Evolutionary conservation across 2,113 vertebrate species (phyloP), one percentile per base, ranked within the genome.

Genomic region (Craseonycteris thonglongyai): DNA sequence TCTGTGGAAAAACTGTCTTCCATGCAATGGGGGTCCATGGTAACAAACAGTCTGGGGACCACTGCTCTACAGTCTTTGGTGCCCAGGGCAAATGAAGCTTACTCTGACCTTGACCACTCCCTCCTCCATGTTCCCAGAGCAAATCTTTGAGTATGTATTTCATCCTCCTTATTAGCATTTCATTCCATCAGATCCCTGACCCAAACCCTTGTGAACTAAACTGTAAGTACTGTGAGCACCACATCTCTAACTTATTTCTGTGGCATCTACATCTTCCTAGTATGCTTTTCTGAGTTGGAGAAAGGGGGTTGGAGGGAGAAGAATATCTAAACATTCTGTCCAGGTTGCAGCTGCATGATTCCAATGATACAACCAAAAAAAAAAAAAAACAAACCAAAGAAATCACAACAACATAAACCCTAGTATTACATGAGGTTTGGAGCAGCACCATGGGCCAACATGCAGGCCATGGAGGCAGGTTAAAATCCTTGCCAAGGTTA

Each of bases 291-390:
- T 83, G 22, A 88, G 30, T 13, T 33, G 58, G 58, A 24, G 40
- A 81, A 69, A 28, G 1, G 14, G 5, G 1, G 6, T 2, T 10
- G 1, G 0, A 4, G n/a, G 40, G 56, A n/a, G 6, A 61, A 42
- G 40, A 56, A 5, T 33, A 63, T 47, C 63, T 54, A 33, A 65
- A 47, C 58, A 74, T 83, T 63, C 69, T 71, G 82, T 83, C 42
- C 45, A 69, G 71, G n/a, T 65, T 75, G 75, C 2, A 79, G 80
- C 89, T 2, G 14, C 42, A 56, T 87, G 74, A 82, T 93, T 72
- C 35, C 58, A 66, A 72, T 28, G 74, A 72, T 15, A 49, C 66
- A 92, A 79, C 58, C 58, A 51, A 58, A 30, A 90, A 42, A 68
- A 83, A 30, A 28, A 71, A 61, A 79, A 51, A 58, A 30, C 88